Base-by-base conservation (phyloP, 2,888 invertebrate genomes). In the Andrena marginata region DNA sequence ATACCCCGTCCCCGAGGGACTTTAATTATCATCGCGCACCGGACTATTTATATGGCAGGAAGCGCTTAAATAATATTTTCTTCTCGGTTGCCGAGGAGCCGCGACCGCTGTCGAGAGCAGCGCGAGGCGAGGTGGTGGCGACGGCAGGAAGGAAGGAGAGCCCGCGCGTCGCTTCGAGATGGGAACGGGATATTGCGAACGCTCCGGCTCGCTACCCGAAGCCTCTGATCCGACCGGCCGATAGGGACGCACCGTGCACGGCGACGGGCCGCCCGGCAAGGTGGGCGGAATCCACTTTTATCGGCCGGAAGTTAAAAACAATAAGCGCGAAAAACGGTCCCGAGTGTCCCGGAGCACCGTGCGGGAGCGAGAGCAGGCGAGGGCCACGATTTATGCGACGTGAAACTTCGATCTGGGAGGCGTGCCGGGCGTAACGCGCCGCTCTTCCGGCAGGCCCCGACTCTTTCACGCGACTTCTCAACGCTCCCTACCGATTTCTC, bases 31-130 rank as follows among this genome's bases (percentile, higher is more conserved):
- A 93, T 93, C 92, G 91, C 91, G 90, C 90, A 91, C 90, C 56
- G 88, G 90, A 91, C 90, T 93, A 91, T 93, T 93, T 93, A 93
- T 93, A 92, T 91, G 93, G 91, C 93, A 93, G 94, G 94, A 94
- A 94, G 92, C 93, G 91, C 90, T 93, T 94, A 93, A 94, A 94
- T 94, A 94, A 94, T 94, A 94, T 93, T 93, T 42, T 92, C 92
- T 92, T 88, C 87, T 87, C 89, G 90, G 26, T 42, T 10, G 63
- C 26, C 56, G 65, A 67, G 74, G 59, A 33, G 68, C 35, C 64
- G 64, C 56, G 71, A 42, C 67, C 56, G 0, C 23, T 56, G 69
- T 35, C n/a, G 42, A 7, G 85, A 80, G 82, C 88, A 13, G 5
- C 16, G 33, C 68, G 59, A n/a, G n/a, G 60, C 23, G 51, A 64